Evolutionary conservation across 2,888 invertebrate genomes (phyloP).

Genomic region (Dolichomitus sp.): DNA sequence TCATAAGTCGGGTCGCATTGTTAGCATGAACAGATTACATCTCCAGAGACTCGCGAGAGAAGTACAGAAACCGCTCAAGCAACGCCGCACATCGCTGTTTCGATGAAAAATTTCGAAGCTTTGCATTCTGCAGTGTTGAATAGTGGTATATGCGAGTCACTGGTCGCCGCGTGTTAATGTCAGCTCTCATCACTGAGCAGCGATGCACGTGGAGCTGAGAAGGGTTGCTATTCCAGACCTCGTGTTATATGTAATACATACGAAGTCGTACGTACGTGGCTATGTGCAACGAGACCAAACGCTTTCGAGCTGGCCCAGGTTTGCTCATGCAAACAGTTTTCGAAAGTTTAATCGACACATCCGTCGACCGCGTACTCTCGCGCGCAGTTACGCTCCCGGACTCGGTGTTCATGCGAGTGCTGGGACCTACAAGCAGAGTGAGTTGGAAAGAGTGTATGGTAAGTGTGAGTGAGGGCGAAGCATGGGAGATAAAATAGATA

Average conservation of each 20-base stretch:
- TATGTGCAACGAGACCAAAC: constrained; percentile 2
- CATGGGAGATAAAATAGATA: constrained; percentile 54
- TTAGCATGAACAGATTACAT: too few relatives aligned
- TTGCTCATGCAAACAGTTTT: constrained; percentile 85
- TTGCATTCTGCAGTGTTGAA: constrained; percentile 8
- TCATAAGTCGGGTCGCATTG: too few relatives aligned
- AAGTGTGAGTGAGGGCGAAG: constrained; percentile 66
- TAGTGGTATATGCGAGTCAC: constrained; percentile 24
- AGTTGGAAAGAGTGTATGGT: constrained; percentile 37
- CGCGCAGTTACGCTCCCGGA: constrained; percentile 31
- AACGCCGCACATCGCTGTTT: background rate
- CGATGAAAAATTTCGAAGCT: constrained; percentile 20
- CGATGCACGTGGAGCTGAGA: constrained; percentile 1
- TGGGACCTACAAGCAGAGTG: constrained; percentile 31
- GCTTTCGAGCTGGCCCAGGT: constrained; percentile 60
- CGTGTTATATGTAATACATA: constrained; percentile 39
- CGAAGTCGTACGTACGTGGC: constrained; percentile 21
- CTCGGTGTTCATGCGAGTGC: constrained; percentile 34
- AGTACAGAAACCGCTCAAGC: constrained; percentile 20
- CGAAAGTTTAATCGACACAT: constrained; percentile 85
- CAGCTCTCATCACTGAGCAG: constrained; percentile 74
- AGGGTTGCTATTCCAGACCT: constrained; percentile 4
- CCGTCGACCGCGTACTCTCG: constrained; percentile 70
- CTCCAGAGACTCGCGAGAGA: background rate
- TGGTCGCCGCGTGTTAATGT: constrained; percentile 76